Base-by-base conservation (phyloP, 2,888 invertebrate genomes). In the Agrotis exclamationis region DNA sequence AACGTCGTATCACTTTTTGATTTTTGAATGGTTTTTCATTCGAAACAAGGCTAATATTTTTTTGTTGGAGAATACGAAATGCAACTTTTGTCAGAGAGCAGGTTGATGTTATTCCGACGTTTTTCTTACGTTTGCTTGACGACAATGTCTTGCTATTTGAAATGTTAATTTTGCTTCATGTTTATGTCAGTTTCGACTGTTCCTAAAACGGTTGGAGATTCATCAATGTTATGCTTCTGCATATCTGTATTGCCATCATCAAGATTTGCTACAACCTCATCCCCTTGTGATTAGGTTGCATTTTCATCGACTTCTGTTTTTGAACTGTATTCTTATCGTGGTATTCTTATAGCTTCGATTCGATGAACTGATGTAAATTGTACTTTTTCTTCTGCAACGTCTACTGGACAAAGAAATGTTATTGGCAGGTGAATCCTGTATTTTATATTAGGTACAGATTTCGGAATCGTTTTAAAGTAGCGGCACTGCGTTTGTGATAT, bases 381-480 rank as follows among this genome's bases (percentile, higher is more conserved):
- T 85, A 87, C 86, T 87, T 88, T 91, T 93, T 92, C 86, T 83
- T 83, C 78, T 88, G 88, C 90, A 89, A 87, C 88, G 88, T 90
- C 90, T 90, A 87, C 87, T 85, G 91, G 86, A 92, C 91, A 94
- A 92, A 94, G 93, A 93, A 94, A 91, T 79, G 84, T 90, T 89
- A 90, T 92, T 91, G 94, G 90, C 95, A 95, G 95, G 94, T 95
- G 95, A 90, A 95, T 94, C 93, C 89, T 91, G 93, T 91, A 93
- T 93, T 92, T 92, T 92, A 87, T 91, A 93, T 91, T 90, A 90
- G 87, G 82, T 83, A 86, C 86, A 89, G 89, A 89, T 91, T 91
- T 89, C 81, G 88, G 85, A 86, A 87, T 88, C 84, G 74, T 84
- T 91, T 90, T 88, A 78, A 88, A 83, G 83, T 87, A 86, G 88